Conservation (phyloP, 2,888 invertebrate species). For the Charanyca ferruginea region DNA sequence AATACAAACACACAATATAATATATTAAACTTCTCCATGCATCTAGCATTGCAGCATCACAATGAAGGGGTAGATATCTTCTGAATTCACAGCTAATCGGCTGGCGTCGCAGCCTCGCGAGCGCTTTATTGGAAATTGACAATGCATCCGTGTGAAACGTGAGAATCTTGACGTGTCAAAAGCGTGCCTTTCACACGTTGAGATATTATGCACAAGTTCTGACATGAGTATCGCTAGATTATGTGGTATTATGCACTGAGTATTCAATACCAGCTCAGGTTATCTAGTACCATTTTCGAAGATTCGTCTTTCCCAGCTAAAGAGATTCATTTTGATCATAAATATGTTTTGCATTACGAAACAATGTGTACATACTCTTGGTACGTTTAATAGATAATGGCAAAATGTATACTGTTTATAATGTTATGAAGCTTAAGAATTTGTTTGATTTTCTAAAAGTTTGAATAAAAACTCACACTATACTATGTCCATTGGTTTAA, state of each 20-base stretch:
- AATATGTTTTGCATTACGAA: too few relatives aligned
- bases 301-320: background rate
- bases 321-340: too few relatives aligned
- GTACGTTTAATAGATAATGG: too few relatives aligned
- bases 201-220: conserved; percentile 1
- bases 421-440: too few relatives aligned
- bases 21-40: conserved; percentile 6
- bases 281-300: background rate
- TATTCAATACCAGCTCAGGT: background rate
- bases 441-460: too few relatives aligned
- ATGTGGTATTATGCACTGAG: background rate
- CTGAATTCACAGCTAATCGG: conserved; percentile 41
- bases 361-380: too few relatives aligned
- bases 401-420: too few relatives aligned
- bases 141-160: conserved; percentile 44
- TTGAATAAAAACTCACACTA: too few relatives aligned
- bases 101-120: conserved; percentile 31
- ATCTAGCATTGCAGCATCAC: conserved; percentile 5
- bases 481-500: too few relatives aligned
- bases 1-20: background rate
- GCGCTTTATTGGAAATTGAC: conserved; percentile 57
- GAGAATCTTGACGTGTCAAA: conserved; percentile 17
- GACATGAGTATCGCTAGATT: conserved; percentile 16
- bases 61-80: conserved; percentile 17
- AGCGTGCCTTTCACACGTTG: conserved; percentile 22